A percentile compares a stretch with the other conserved stretches of the same genome.
These are phyloP conservation scores for Pristionchus entomophagus DNA, from an alignment of 2,888 invertebrate species.

Conservation along the genomic window DNA sequence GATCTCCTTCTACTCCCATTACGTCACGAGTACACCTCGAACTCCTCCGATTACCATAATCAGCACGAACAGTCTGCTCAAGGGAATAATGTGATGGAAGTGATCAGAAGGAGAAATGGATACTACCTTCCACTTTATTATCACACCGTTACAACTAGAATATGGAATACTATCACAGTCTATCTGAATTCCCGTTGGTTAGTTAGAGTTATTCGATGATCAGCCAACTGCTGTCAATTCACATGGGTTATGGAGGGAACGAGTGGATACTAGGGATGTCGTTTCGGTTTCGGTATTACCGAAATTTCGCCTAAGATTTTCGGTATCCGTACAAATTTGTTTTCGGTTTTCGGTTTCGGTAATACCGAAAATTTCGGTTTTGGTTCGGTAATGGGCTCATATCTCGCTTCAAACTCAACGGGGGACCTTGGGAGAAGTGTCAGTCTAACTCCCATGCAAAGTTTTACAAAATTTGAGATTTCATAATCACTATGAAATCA, in stretches of 20 bases:
- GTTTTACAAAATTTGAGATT: too few relatives aligned
- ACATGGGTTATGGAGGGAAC: constrained; percentile 26
- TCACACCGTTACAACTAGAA: not conserved
- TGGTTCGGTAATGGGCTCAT: too few relatives aligned
- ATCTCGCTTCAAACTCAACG: too few relatives aligned
- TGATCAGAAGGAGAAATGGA: not conserved
- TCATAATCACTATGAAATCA: too few relatives aligned
- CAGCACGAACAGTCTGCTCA: not conserved
- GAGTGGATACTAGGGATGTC: constrained; percentile 18
- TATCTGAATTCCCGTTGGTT: constrained; percentile 9
- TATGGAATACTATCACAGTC: constrained; percentile 21
- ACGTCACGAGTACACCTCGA: constrained; percentile 39
- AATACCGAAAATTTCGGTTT: too few relatives aligned
- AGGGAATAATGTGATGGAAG: not conserved
- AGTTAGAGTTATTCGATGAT: not conserved
- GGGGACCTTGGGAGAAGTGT: too few relatives aligned
- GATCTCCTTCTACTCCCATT: not conserved
- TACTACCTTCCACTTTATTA: not conserved
- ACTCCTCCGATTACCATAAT: constrained; percentile 23
- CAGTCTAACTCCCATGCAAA: too few relatives aligned
- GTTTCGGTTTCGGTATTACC: too few relatives aligned
- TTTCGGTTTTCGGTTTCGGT: too few relatives aligned
- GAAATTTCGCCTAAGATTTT: too few relatives aligned
- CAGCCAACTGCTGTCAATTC: not conserved
- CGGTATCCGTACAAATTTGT: too few relatives aligned